Evolutionary conservation across 1,140 invertebrate species (phyloP).

Genomic region (Portunus trituberculatus): DNA sequence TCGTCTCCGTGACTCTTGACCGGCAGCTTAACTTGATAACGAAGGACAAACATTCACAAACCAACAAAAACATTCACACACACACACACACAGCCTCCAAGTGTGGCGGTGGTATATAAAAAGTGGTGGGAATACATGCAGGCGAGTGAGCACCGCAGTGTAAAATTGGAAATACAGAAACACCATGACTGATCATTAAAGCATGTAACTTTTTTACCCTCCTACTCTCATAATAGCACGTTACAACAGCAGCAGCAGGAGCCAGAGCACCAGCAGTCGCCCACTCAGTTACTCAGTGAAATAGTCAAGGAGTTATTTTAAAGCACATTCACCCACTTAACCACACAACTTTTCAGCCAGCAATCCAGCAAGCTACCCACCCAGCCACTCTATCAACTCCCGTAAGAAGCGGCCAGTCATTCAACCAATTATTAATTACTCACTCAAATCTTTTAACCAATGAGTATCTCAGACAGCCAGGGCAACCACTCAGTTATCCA

Average conservation of each 20-base stretch:
- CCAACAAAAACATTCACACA: background rate
- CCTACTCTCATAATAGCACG: background rate
- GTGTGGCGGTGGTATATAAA: constrained; percentile 12
- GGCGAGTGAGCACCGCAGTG: background rate
- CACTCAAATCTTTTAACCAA: background rate
- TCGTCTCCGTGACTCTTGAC: too few relatives aligned
- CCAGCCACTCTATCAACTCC: too few relatives aligned
- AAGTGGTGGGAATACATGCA: constrained; percentile 17
- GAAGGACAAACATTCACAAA: background rate
- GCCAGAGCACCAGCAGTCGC: background rate
- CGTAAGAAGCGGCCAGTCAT: too few relatives aligned
- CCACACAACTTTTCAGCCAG: too few relatives aligned
- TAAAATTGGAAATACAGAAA: constrained; percentile 24
- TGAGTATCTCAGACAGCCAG: background rate
- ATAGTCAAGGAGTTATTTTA: too few relatives aligned
- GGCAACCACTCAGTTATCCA: background rate
- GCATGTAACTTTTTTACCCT: background rate
- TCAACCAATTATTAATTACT: too few relatives aligned
- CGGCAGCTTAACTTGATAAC: too few relatives aligned
- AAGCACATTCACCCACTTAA: too few relatives aligned
- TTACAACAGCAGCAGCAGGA: background rate
- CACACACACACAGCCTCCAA: too few relatives aligned
- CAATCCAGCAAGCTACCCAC: too few relatives aligned
- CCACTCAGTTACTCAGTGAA: too few relatives aligned
- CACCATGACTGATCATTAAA: background rate